Evolutionary conservation across 2,113 vertebrate species (phyloP).

Genomic region (Salvelinus fontinalis): DNA sequence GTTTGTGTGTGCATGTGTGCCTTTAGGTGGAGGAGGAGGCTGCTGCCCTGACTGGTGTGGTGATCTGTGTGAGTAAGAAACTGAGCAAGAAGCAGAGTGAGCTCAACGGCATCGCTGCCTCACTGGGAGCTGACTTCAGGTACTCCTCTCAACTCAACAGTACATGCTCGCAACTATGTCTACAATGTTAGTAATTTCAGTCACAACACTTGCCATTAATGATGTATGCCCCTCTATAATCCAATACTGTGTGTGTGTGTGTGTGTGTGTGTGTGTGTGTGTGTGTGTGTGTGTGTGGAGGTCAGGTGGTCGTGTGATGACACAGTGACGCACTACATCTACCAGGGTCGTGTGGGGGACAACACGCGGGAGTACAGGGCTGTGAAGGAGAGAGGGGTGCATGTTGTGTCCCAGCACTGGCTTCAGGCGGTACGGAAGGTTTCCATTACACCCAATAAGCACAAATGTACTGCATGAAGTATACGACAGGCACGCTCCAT

Average conservation of each 20-base stretch:
- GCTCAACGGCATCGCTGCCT: constrained; percentile 86
- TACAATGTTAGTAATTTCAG: background rate
- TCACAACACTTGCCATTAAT: background rate
- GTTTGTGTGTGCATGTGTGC: background rate
- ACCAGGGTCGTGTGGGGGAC: constrained; percentile 92
- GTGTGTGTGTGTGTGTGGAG: background rate
- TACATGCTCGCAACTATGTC: background rate
- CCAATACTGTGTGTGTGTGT: background rate
- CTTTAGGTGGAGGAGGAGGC: constrained; percentile 1
- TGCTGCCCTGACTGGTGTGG: constrained; percentile 77
- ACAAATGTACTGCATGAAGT: too few species aligned
- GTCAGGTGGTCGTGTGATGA: constrained; percentile 92
- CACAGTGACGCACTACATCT: constrained; percentile 95
- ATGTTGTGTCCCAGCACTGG: constrained; percentile 93
- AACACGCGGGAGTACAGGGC: constrained; percentile 88
- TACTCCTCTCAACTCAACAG: constrained; percentile 44
- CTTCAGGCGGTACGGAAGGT: constrained; percentile 83
- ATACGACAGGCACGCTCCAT: too few species aligned
- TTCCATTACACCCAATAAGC: background rate
- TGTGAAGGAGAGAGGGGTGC: constrained; percentile 85
- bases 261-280: background rate
- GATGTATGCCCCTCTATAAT: background rate
- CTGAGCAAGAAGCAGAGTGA: constrained; percentile 90
- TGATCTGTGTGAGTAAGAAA: constrained; percentile 93
- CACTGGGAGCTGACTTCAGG: constrained; percentile 96